These are phyloP conservation scores for Bembecia ichneumoniformis DNA, from an alignment of 2,888 invertebrate species.

Conservation along the genomic window DNA sequence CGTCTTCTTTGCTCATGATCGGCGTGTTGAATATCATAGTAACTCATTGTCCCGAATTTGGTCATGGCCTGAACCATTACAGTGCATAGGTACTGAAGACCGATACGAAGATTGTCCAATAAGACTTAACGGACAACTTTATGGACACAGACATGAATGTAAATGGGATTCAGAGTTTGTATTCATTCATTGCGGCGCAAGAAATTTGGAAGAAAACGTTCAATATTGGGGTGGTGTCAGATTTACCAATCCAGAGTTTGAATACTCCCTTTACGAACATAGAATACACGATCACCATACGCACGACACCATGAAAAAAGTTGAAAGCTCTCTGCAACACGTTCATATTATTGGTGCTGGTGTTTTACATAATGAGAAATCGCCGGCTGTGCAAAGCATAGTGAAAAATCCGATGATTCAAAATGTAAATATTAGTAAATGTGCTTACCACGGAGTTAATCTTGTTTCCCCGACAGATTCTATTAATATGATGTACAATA, in stretches of 20 bases:
- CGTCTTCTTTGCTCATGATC: slow-evolving; percentile 88
- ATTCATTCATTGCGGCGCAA: slow-evolving; percentile 90
- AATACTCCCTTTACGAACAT: slow-evolving; percentile 86
- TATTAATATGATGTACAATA: slow-evolving; percentile 81
- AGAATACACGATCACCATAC: slow-evolving; percentile 86
- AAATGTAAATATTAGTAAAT: slow-evolving; percentile 85
- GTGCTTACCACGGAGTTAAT: slow-evolving; percentile 93
- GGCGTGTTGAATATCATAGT: slow-evolving; percentile 89
- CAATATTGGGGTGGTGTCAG: slow-evolving; percentile 98
- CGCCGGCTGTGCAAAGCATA: slow-evolving; percentile 92
- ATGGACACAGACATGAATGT: slow-evolving; percentile 87
- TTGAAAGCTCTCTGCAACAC: slow-evolving; percentile 84
- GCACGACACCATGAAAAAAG: slow-evolving; percentile 77
- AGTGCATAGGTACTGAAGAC: slow-evolving; percentile 83
- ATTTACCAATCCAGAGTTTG: slow-evolving; percentile 91
- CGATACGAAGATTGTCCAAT: slow-evolving; percentile 88
- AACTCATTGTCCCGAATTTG: slow-evolving; percentile 89
- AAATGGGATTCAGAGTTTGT: slow-evolving; percentile 93
- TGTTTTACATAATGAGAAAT: slow-evolving; percentile 94
- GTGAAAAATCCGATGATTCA: slow-evolving; percentile 87
- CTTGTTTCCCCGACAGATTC: slow-evolving; percentile 90
- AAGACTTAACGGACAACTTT: slow-evolving; percentile 90
- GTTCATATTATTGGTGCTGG: slow-evolving; percentile 94
- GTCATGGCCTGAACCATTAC: slow-evolving; percentile 96
- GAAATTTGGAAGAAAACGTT: slow-evolving; percentile 74